Base-by-base conservation (phyloP, 2,888 invertebrate genomes). In the Euplexia lucipara region DNA sequence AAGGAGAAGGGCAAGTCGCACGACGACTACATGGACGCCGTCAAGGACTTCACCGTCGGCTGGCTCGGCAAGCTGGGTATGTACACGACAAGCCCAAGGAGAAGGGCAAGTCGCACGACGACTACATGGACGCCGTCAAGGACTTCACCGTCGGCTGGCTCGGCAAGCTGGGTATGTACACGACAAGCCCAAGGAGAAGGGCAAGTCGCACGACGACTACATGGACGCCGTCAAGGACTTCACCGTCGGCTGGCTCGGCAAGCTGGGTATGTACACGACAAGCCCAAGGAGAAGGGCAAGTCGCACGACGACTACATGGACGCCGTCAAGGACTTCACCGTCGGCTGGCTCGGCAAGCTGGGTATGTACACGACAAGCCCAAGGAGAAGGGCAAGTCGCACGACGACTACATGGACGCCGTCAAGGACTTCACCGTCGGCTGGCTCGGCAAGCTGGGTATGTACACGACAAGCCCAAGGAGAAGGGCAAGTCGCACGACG, bases 131-230 rank as follows among this genome's bases (percentile, higher is more conserved):
- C 83, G 98, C 98, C 9, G 85, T 98, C 57, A 96, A 98, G 83
- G 99, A 99, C 89, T 96, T 98, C 83, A 97, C 97, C 87, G 97
- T 98, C 73, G 96, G 95, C 60, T 98, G 98, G 98, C 96, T 99
- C 63, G 90, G 97, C 14, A 99, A 99, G 92, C 94, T 98, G 39
- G 98, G 98, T 97, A 89, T 89, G 92, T 18, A 1, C 7, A n/a
- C n/a, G n/a, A n/a, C n/a, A n/a, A n/a, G n/a, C n/a, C n/a, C n/a
- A n/a, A n/a, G n/a, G n/a, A n/a, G n/a, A n/a, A n/a, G n/a, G n/a
- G n/a, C n/a, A n/a, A n/a, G n/a, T 94, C 96, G 39, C 97, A 97
- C 85, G 98, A 99, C 65, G 98, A 98, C 82, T 98, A 97, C 89
- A 95, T 96, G 70, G 99, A 99, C 83, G 98, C 98, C 9, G 85